Evolutionary conservation across 2,888 invertebrate species (phyloP).

Genomic region (Eretmocerus hayati): DNA sequence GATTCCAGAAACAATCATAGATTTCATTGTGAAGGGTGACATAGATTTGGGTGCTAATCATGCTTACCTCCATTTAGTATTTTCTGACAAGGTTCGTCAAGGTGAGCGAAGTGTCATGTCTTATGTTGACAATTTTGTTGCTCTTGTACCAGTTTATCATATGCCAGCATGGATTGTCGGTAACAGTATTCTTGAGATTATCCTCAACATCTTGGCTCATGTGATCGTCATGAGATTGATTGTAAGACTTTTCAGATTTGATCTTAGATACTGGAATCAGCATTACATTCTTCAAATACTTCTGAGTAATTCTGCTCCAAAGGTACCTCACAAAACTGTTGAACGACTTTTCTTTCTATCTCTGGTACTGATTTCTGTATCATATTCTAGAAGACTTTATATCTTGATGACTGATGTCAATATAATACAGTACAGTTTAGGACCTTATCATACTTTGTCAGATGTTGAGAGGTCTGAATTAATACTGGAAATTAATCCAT

Average conservation of each 20-base stretch:
- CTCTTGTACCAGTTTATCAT: not conserved
- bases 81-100: not conserved
- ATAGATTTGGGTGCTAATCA: conserved; percentile 3
- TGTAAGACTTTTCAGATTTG: conserved; percentile 11
- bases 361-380: not conserved
- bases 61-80: not conserved
- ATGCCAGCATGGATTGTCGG: not conserved
- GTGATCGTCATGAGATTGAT: conserved; percentile 4
- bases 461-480: not conserved
- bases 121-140: not conserved
- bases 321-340: not conserved
- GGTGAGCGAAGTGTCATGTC: not conserved
- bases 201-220: not conserved
- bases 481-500: not conserved
- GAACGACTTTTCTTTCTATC: conserved; percentile 8
- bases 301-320: not conserved
- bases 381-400: conserved; percentile 12
- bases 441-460: conserved; percentile 8
- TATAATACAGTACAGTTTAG: not conserved
- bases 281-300: conserved; percentile 16
- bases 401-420: conserved; percentile 3
- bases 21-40: not conserved
- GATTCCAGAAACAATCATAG: not conserved
- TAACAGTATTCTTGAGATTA: not conserved
- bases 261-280: conserved; percentile 10